phyloP scores from a whole-genome alignment of 1,140 invertebrate genomes.

The Aradophagus sp. region DNA sequence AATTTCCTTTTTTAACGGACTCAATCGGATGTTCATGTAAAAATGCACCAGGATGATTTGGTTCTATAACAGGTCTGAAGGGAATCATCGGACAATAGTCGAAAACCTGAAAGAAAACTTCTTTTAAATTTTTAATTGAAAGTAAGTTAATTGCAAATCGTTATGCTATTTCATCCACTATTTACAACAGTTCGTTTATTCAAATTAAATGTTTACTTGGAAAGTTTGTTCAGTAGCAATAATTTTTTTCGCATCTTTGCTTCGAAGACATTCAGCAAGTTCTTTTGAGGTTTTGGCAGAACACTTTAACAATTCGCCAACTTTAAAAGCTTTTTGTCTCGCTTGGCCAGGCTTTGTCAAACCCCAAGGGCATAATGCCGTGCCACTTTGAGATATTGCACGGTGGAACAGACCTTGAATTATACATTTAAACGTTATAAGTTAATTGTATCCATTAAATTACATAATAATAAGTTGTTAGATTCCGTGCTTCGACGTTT shows the following conservation, averaged over 20 bases:
- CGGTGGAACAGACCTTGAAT: constrained; percentile 76
- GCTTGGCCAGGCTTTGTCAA: constrained; percentile 79
- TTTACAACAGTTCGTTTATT: too few species aligned
- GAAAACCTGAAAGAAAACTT: constrained; percentile 75
- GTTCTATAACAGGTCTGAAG: constrained; percentile 83
- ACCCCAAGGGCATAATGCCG: constrained; percentile 85
- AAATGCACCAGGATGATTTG: constrained; percentile 80
- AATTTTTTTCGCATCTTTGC: constrained; percentile 77
- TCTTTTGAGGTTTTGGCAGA: constrained; percentile 57
- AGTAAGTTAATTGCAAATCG: too few species aligned
- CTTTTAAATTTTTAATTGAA: too few species aligned
- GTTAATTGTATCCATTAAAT: too few species aligned
- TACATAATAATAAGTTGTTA: too few species aligned
- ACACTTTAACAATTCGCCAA: constrained; percentile 79
- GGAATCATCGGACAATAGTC: constrained; percentile 84
- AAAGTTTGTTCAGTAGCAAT: constrained; percentile 78
- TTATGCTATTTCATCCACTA: too few species aligned
- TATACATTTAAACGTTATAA: too few species aligned
- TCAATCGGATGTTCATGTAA: constrained; percentile 77
- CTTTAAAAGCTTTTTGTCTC: constrained; percentile 77
- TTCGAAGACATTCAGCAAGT: constrained; percentile 69
- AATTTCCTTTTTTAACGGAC: constrained; percentile 70
- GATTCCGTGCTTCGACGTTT: too few species aligned
- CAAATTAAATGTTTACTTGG: constrained; percentile 72
- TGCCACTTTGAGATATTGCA: constrained; percentile 86